Base-by-base conservation (phyloP, 2,888 invertebrate genomes). In the Tipula lateralis region DNA sequence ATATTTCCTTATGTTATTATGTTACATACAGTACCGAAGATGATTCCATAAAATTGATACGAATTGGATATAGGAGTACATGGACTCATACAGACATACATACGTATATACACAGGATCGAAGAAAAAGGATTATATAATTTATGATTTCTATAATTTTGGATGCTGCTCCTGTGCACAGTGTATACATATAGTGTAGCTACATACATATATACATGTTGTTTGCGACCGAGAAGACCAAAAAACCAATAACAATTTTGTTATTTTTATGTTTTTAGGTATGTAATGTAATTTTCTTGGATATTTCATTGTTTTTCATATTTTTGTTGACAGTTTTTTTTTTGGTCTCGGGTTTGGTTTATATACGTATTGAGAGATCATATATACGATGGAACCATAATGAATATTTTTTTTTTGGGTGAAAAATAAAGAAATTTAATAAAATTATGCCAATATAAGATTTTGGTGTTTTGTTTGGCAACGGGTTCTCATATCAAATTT, bases 111-210 rank as follows among this genome's bases (percentile, higher is more conserved):
- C 16, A 44, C 44, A 24, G 24, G 2, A 66, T n/a, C 66, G 66
- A 13, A 44, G 24, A 9, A 66, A 66, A 66, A 66, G 66, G 66
- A 66, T 66, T 66, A 66, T 66, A 66, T 66, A 66, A 66, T 66
- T 66, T 66, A 66, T 66, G 66, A 66, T 66, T 66, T 66, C 66
- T 66, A 66, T 66, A 66, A 66, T 66, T 66, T 66, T 66, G 66
- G 66, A 24, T 66, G 66, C 9, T 66, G 66, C 66, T 66, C 66
- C 66, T 66, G 66, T 66, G 66, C 66, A 66, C 66, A 50, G 44
- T 50, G 12, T 36, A 36, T 9, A 36, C 36, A 36, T 36, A 36
- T 36, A 39, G 39, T 39, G 39, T 13, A 50, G 44, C 44, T 50
- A 50, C 12, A 50, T 16, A 44, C n/a, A 44, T 3, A n/a, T n/a